Conservation (phyloP, 2,888 invertebrate species). For the Isoperla grammatica region DNA sequence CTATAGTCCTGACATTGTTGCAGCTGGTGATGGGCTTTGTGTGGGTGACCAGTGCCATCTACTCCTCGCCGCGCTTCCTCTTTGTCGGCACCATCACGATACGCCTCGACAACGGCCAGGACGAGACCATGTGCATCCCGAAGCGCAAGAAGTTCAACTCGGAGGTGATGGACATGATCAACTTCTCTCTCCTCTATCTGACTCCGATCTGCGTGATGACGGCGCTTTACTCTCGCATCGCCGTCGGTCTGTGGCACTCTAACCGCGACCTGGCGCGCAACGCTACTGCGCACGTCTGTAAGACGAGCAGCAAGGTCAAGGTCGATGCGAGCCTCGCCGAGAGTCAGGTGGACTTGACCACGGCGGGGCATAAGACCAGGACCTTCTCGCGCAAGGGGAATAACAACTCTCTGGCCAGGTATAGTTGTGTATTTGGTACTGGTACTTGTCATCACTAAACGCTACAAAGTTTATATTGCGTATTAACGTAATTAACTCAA, state of each 20-base stretch:
- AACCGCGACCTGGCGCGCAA: slow-evolving; percentile 30
- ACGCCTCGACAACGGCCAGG: slow-evolving; percentile 51
- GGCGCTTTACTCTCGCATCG: slow-evolving; percentile 76
- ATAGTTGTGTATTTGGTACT: too few relatives aligned
- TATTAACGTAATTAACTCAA: too few relatives aligned
- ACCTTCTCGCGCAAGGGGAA: too few relatives aligned
- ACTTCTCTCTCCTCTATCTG: slow-evolving; percentile 76
- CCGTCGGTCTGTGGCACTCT: slow-evolving; percentile 68
- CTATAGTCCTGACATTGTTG: too few relatives aligned
- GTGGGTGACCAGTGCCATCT: slow-evolving; percentile 76
- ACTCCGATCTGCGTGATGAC: slow-evolving; percentile 73
- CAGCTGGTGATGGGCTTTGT: slow-evolving; percentile 72
- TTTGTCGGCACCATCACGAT: slow-evolving; percentile 73
- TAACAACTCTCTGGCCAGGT: too few relatives aligned
- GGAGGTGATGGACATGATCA: slow-evolving; percentile 70
- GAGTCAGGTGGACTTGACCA: too few relatives aligned
- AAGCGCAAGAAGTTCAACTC: slow-evolving; percentile 73
- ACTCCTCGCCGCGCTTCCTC: slow-evolving; percentile 78
- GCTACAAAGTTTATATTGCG: too few relatives aligned
- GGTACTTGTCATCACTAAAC: too few relatives aligned
- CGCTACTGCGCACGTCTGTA: slow-evolving; percentile 4
- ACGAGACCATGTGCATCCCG: slow-evolving; percentile 67
- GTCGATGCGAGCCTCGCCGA: too few relatives aligned
- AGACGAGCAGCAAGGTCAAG: too few relatives aligned
- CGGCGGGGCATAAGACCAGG: too few relatives aligned